Evolutionary conservation across 2,888 invertebrate genomes (phyloP).

Genomic region (Ochlodes sylvanus): DNA sequence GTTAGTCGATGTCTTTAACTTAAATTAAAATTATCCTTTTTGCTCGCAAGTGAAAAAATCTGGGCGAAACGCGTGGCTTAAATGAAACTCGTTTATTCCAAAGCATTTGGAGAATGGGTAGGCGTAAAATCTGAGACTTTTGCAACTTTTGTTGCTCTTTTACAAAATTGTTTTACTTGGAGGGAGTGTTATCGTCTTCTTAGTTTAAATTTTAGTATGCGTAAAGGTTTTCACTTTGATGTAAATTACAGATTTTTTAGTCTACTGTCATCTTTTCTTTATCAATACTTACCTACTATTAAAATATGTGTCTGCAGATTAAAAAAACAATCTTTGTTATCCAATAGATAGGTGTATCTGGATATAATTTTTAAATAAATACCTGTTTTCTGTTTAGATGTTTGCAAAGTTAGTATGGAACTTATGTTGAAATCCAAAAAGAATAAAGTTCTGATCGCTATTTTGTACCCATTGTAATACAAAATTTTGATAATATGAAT

Average conservation of each 20-base stretch:
- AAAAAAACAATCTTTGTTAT: no score
- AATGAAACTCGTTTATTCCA: not conserved
- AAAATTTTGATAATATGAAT: no score
- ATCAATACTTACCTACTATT: no score
- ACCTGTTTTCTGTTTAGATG: no score
- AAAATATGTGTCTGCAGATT: no score
- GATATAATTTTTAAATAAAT: no score
- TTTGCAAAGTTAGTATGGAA: no score
- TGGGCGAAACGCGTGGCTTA: not conserved
- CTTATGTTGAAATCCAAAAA: no score
- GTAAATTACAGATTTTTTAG: not conserved
- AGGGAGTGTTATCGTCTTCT: conserved; percentile 1
- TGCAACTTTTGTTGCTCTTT: conserved; percentile 3
- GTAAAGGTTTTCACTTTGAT: not conserved
- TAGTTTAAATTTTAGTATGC: conserved; percentile 1
- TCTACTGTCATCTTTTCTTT: no score
- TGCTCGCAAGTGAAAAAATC: conserved; percentile 27
- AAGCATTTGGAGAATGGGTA: conserved; percentile 8
- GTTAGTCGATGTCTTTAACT: conserved; percentile 31
- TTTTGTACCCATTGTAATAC: no score
- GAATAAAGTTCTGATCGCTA: no score
- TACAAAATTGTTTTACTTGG: conserved; percentile 5
- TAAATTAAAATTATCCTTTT: conserved; percentile 27
- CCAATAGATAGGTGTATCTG: no score
- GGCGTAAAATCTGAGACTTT: conserved; percentile 9